A percentile compares a stretch with the other conserved stretches of the same genome.
Evolutionary conservation across 2,888 invertebrate species (phyloP).

Genomic region (Schrankia costaestrigalis): DNA sequence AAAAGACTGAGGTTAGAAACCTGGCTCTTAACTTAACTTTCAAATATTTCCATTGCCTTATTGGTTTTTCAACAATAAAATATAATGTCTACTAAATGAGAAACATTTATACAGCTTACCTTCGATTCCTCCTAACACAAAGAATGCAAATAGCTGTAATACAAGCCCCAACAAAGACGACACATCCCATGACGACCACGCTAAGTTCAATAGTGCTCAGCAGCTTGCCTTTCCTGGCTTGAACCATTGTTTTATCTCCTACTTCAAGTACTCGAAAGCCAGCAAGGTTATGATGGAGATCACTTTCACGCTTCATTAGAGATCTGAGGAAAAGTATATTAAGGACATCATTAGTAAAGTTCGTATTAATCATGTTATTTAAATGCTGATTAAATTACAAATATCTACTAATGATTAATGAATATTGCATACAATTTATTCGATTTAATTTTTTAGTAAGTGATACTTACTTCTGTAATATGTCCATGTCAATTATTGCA

Average conservation of each 20-base stretch:
- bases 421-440: no score
- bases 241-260: conserved; percentile 66
- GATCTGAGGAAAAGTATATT: conserved; percentile 80
- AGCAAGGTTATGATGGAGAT: conserved; percentile 83
- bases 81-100: no score
- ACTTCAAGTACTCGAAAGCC: conserved; percentile 85
- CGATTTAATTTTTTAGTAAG: no score
- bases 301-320: conserved; percentile 80
- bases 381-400: no score
- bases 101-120: no score
- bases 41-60: no score
- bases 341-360: no score
- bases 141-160: conserved; percentile 89
- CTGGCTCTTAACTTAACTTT: no score
- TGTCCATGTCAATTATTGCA: conserved; percentile 89
- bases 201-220: conserved; percentile 89
- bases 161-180: conserved; percentile 90
- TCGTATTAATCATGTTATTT: no score
- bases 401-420: no score
- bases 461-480: conserved; percentile 85
- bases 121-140: conserved; percentile 81
- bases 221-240: conserved; percentile 53
- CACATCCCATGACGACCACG: conserved; percentile 88
- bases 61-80: no score
- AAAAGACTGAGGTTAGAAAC: no score